Percentiles rank a stretch among this genome's conserved stretches.
These are phyloP conservation scores for Pelagia noctiluca DNA, from an alignment of 30 jellyfish, hydroid and myxozoan species.

Conservation along the genomic window DNA sequence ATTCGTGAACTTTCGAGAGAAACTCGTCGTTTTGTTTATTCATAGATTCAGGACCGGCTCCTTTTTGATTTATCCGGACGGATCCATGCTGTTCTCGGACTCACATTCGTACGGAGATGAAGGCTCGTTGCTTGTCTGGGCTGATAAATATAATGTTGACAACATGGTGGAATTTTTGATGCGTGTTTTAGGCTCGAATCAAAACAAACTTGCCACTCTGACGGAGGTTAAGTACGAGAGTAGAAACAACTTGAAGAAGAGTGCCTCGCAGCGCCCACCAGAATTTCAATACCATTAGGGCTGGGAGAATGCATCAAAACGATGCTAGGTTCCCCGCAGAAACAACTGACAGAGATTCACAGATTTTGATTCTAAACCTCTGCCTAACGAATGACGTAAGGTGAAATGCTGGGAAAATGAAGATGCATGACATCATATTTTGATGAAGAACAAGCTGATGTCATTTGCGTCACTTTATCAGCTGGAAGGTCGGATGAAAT, in stretches of 20 bases:
- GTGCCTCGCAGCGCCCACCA: background rate
- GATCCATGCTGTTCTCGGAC: slow-evolving; percentile 86
- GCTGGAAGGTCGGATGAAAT: too few species aligned
- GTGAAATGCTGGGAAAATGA: too few species aligned
- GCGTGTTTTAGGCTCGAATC: slow-evolving; percentile 75
- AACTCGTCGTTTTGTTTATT: slow-evolving; percentile 85
- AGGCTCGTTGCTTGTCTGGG: slow-evolving; percentile 86
- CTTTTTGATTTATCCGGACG: slow-evolving; percentile 85
- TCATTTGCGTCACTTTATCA: too few species aligned
- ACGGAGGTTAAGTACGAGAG: slow-evolving; percentile 86
- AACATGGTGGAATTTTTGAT: slow-evolving; percentile 72
- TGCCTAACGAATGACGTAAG: too few species aligned
- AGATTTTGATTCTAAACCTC: too few species aligned
- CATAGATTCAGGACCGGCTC: slow-evolving; percentile 92
- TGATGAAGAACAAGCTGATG: too few species aligned
- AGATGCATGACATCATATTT: too few species aligned
- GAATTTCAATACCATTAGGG: too few species aligned
- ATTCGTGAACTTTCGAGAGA: slow-evolving; percentile 63
- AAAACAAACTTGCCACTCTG: slow-evolving; percentile 88
- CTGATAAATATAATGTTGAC: slow-evolving; percentile 54
- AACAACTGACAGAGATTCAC: too few species aligned
- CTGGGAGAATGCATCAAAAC: too few species aligned
- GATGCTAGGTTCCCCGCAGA: too few species aligned
- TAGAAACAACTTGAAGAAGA: slow-evolving; percentile 17
- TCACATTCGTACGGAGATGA: slow-evolving; percentile 94